Conservation (phyloP, 1,140 invertebrate species). For the Liolophura sinensis region DNA sequence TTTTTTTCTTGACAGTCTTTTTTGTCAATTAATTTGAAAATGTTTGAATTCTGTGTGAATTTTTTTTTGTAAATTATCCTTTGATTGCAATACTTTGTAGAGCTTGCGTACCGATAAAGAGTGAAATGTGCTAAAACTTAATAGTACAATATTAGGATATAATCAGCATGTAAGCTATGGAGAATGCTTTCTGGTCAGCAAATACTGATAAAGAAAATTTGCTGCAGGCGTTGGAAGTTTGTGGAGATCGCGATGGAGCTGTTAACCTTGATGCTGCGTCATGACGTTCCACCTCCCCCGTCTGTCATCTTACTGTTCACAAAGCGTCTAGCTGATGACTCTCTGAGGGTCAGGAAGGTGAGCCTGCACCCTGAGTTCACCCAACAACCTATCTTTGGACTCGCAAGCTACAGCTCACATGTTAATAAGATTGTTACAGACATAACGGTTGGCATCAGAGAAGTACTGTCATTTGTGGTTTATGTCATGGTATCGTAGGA, state of each 20-base stretch:
- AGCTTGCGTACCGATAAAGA: no score
- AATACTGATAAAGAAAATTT: neutral
- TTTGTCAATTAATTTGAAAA: neutral
- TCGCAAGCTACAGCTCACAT: no score
- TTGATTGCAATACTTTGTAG: no score
- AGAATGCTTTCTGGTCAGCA: no score
- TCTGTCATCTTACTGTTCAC: constrained; percentile 71
- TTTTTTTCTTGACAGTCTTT: neutral
- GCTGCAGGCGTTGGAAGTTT: constrained; percentile 53
- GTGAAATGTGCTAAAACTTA: no score
- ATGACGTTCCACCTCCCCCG: constrained; percentile 69
- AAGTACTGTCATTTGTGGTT: no score
- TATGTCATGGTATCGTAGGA: no score
- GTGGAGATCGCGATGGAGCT: constrained; percentile 75
- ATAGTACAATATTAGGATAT: neutral
- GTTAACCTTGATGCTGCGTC: constrained; percentile 71
- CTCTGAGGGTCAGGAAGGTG: constrained; percentile 74
- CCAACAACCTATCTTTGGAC: no score
- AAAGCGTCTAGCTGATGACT: constrained; percentile 73
- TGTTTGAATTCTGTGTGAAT: no score
- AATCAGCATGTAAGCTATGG: neutral
- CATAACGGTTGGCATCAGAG: no score
- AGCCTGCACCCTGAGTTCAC: constrained; percentile 10
- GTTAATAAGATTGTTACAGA: no score
- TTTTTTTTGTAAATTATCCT: no score